These are phyloP conservation scores for Danio choprae DNA, from an alignment of 2,797 vertebrate species.

Conservation along the genomic window DNA sequence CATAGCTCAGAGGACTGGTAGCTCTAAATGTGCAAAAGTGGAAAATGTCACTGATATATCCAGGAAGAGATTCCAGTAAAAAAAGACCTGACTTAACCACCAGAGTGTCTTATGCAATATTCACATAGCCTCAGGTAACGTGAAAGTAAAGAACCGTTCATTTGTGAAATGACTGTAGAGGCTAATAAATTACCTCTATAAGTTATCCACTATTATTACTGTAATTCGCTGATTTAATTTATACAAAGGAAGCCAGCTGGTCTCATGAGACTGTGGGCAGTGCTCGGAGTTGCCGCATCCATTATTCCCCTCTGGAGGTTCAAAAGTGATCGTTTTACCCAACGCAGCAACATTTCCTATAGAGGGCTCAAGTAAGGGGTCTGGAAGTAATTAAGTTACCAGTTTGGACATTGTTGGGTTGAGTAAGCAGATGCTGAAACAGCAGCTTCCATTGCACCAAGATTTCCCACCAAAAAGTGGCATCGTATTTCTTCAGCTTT, in stretches of 20 bases:
- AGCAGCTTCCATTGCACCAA: constrained; percentile 30
- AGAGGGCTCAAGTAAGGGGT: constrained; percentile 22
- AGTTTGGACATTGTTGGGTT: constrained; percentile 35
- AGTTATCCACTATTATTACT: constrained; percentile 61
- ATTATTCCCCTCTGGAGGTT: constrained; percentile 50
- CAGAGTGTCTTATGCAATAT: constrained; percentile 49
- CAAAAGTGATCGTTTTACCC: constrained; percentile 38
- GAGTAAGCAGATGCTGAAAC: constrained; percentile 51
- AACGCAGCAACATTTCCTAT: constrained; percentile 41
- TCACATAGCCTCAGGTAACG: constrained; percentile 58
- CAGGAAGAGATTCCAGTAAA: constrained; percentile 24
- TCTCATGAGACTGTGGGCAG: constrained; percentile 34
- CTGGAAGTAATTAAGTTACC: constrained; percentile 37
- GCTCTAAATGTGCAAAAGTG: constrained; percentile 42
- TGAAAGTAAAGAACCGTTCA: constrained; percentile 55
- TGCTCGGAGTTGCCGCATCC: constrained; percentile 36
- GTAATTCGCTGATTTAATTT: constrained; percentile 55
- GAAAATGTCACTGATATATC: constrained; percentile 53
- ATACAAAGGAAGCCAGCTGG: constrained; percentile 49
- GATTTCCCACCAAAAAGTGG: constrained; percentile 21
- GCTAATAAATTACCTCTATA: constrained; percentile 62
- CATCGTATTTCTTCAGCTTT: constrained; percentile 35
- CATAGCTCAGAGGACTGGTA: constrained; percentile 53
- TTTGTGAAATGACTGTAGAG: constrained; percentile 68
- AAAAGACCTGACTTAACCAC: constrained; percentile 33